Conservation (phyloP, 2,888 invertebrate species). For the Apodemia hepburni region DNA sequence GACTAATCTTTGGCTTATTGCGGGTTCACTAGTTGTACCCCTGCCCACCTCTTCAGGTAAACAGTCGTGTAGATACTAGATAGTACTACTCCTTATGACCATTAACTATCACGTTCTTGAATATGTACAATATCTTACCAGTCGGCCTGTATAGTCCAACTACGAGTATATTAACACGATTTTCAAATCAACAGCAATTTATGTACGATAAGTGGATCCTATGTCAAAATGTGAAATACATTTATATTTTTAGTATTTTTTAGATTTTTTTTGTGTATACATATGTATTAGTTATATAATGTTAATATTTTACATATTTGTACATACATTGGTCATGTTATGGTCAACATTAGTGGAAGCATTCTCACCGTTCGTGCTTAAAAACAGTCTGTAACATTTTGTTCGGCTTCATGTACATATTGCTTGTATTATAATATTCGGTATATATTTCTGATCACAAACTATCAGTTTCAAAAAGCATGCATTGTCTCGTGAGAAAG, state of each 20-base stretch:
- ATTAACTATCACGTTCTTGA: too few species aligned
- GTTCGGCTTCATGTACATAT: constrained; percentile 81
- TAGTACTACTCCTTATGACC: too few species aligned
- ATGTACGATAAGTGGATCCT: constrained; percentile 7
- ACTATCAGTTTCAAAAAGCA: constrained; percentile 81
- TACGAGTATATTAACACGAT: background rate
- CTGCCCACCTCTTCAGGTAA: too few species aligned
- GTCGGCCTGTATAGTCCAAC: background rate
- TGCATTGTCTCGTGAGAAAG: constrained; percentile 88
- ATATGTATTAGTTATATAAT: constrained; percentile 29
- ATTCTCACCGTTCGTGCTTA: constrained; percentile 81
- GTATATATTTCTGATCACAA: constrained; percentile 76
- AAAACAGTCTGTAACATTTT: constrained; percentile 76
- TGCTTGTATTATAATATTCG: constrained; percentile 81
- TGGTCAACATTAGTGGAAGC: constrained; percentile 72
- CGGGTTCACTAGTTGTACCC: too few species aligned
- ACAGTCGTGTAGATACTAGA: too few species aligned
- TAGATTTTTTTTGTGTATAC: constrained; percentile 28
- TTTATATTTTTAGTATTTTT: constrained; percentile 8
- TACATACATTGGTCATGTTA: constrained; percentile 44
- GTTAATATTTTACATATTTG: constrained; percentile 30
- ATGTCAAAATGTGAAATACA: constrained; percentile 24
- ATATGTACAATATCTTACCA: too few species aligned
- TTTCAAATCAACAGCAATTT: background rate
- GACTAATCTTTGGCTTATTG: too few species aligned